Evolutionary conservation across 1,140 invertebrate species (phyloP).

Genomic region (Thalassaphorura encarpata): DNA sequence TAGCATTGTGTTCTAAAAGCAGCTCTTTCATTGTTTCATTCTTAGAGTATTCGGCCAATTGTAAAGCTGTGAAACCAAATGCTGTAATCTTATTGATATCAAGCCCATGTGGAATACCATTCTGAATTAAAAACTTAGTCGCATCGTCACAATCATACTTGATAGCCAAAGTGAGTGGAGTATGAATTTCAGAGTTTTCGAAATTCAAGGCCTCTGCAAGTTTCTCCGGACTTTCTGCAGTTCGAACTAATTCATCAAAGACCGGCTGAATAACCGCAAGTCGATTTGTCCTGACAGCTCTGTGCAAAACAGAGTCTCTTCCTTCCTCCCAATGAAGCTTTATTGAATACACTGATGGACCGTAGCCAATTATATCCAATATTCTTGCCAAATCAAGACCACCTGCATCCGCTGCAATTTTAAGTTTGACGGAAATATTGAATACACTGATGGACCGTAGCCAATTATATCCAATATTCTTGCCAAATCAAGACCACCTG

Average conservation of each 20-base stretch:
- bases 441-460: conserved; percentile 1
- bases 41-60: too few species aligned
- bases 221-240: neutral
- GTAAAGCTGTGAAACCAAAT: too few species aligned
- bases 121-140: neutral
- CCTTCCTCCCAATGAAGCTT: neutral
- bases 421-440: too few species aligned
- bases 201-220: neutral
- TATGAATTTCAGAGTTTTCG: neutral
- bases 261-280: neutral
- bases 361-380: conserved; percentile 1
- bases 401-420: neutral
- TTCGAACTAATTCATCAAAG: neutral
- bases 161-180: neutral
- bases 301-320: conserved; percentile 1
- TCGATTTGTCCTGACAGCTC: neutral
- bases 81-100: neutral
- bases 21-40: too few species aligned
- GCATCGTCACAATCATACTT: neutral
- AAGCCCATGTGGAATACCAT: neutral
- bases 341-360: neutral
- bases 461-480: neutral
- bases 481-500: neutral
- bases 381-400: neutral
- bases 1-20: too few species aligned